Conservation (phyloP, 2,113 vertebrate genomes). For the rat (Rattus norvegicus) region DNA sequence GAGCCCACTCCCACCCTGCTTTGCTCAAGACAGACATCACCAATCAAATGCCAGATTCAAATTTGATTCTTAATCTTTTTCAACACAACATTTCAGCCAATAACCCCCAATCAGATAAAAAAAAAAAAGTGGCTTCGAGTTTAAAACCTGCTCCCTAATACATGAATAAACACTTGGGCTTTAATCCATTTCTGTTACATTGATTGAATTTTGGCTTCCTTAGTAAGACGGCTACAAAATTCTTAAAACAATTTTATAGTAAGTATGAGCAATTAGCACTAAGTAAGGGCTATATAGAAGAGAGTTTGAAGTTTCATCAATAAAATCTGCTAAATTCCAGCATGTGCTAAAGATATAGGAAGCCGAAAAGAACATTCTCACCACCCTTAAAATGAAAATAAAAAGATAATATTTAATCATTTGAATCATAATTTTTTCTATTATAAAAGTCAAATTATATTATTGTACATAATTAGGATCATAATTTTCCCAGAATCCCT, state of each 20-base stretch:
- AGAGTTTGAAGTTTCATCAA: constrained; percentile 32
- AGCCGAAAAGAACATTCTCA: not conserved
- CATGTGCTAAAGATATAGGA: not conserved
- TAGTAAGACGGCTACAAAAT: constrained; percentile 37
- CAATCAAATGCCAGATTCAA: not conserved
- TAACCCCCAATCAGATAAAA: not conserved
- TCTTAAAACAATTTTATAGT: constrained; percentile 36
- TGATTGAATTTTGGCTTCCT: constrained; percentile 23
- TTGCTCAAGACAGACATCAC: not conserved
- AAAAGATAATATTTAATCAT: constrained; percentile 20
- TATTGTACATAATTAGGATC: not conserved
- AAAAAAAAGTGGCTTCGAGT: not conserved
- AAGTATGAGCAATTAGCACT: constrained; percentile 26
- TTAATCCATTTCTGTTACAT: not conserved
- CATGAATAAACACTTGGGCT: not conserved
- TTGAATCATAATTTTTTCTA: constrained; percentile 25
- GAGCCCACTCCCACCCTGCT: not conserved
- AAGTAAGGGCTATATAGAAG: not conserved
- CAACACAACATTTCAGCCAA: not conserved
- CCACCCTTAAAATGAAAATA: constrained; percentile 5
- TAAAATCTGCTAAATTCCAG: constrained; percentile 16
- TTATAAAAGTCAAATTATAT: not conserved
- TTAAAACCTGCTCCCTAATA: not conserved
- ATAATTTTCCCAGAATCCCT: constrained; percentile 22
- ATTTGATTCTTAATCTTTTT: not conserved